Evolutionary conservation across 1,140 invertebrate species (phyloP), one percentile per base, ranked within the genome.

Genomic region (Telenomus remus): DNA sequence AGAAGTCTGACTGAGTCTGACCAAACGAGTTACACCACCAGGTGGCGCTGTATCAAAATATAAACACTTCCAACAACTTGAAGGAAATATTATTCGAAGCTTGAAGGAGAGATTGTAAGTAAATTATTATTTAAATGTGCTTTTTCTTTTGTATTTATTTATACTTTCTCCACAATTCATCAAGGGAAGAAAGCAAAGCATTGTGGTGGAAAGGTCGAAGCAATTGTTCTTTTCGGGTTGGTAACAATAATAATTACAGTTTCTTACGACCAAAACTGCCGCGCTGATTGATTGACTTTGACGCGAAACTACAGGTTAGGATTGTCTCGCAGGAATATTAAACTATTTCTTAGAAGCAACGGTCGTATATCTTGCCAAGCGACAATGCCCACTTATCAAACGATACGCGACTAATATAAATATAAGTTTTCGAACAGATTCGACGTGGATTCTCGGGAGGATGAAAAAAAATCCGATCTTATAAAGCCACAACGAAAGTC

Each of bases 341-440:
- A 88, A 87, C 85, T 86, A 81, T 85, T 88, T 88, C 87, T 84
- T 43, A 79, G 87, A 88, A 88, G 81, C 74, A 60, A 39, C 66
- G 82, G 82, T 84, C 87, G 81, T 88, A 88, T 87, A 87, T 88
- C 86, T 87, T 86, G 60, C 51, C 66, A 76, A 78, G 80, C 76
- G 85, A 87, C 86, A 87, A 86, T 87, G 77, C 82, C 85, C 81
- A 86, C 82, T 86, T 84, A 84, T 80, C 83, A 82, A 81, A 77
- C 77, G 75, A 77, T 79, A 60, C 74, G 54, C 49, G 53, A 55
- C 59, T 68, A 74, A 63, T 69, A 76, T 70, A 66, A 68, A 69
- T 76, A 53, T 56, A 60, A 69, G 59, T 34, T 12, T 15, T 7
- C 14, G 35, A 50, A 47, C 50, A 43, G 59, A 69, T 78, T 78